Conservation (phyloP, 2,888 invertebrate species). For the Orchesella flavescens region DNA sequence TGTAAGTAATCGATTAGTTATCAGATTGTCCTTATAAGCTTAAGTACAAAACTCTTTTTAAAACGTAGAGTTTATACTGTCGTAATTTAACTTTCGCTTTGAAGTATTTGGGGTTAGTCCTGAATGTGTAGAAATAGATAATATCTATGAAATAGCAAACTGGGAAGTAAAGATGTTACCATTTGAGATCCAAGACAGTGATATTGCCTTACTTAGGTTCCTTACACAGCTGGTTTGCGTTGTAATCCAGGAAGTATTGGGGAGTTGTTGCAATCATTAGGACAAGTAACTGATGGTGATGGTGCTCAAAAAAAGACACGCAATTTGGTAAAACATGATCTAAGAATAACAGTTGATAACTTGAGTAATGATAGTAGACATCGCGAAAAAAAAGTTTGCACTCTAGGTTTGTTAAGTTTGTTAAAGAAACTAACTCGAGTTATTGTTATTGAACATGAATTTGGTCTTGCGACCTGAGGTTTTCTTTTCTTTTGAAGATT, state of each 20-base stretch:
- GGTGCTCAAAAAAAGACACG: constrained; percentile 60
- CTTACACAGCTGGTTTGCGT: constrained; percentile 63
- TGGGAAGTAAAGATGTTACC: neutral
- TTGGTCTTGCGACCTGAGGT: too few relatives aligned
- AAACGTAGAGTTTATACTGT: too few relatives aligned
- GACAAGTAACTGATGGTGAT: constrained; percentile 61
- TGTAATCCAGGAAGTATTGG: constrained; percentile 68
- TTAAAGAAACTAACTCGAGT: neutral
- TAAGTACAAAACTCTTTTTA: too few relatives aligned
- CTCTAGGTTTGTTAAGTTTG: too few relatives aligned
- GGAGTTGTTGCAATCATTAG: constrained; percentile 66
- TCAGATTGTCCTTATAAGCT: too few relatives aligned
- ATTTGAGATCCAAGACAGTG: constrained; percentile 13
- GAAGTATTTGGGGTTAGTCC: too few relatives aligned
- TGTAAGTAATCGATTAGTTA: constrained; percentile 45
- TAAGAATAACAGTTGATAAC: constrained; percentile 19
- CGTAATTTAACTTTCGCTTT: too few relatives aligned
- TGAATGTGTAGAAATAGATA: too few relatives aligned
- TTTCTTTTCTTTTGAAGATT: too few relatives aligned
- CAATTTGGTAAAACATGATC: constrained; percentile 64
- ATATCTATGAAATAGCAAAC: too few relatives aligned
- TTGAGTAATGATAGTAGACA: neutral
- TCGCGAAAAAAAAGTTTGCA: too few relatives aligned
- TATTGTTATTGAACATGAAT: too few relatives aligned
- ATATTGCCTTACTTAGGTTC: constrained; percentile 51